These are phyloP conservation scores for Smutsia temminckii DNA, from an alignment of 2,797 vertebrate genomes.

Conservation along the genomic window DNA sequence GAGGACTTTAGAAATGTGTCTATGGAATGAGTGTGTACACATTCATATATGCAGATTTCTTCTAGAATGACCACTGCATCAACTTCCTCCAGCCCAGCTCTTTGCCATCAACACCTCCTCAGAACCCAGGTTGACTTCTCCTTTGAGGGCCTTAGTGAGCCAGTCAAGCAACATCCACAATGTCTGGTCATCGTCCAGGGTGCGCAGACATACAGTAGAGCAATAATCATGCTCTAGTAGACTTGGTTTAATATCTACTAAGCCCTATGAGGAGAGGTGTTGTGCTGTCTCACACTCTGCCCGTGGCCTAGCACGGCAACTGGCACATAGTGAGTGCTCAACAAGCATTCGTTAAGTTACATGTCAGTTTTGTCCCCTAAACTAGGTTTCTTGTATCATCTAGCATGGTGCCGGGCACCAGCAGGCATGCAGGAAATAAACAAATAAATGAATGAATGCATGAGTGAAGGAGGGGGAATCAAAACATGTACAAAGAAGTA, in stretches of 20 bases:
- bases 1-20: neutral
- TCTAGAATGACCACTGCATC: neutral
- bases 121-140: neutral
- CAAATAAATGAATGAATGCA: neutral
- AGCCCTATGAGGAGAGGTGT: neutral
- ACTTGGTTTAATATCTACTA: neutral
- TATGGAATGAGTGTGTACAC: neutral
- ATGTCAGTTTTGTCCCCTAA: neutral
- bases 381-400: neutral
- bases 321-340: neutral
- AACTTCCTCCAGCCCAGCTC: neutral
- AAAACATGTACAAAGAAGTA: neutral
- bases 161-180: neutral
- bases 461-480: neutral
- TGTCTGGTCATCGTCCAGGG: too few species aligned
- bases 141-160: neutral
- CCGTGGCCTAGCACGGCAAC: neutral
- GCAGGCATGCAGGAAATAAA: neutral
- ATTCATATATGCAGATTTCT: neutral
- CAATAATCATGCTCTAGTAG: neutral
- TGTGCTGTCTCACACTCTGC: neutral
- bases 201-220: neutral
- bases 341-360: neutral
- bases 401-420: neutral
- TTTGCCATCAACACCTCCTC: neutral